phyloP scores from a whole-genome alignment of 2,797 vertebrate species.

The Corythornis leucogaster region DNA sequence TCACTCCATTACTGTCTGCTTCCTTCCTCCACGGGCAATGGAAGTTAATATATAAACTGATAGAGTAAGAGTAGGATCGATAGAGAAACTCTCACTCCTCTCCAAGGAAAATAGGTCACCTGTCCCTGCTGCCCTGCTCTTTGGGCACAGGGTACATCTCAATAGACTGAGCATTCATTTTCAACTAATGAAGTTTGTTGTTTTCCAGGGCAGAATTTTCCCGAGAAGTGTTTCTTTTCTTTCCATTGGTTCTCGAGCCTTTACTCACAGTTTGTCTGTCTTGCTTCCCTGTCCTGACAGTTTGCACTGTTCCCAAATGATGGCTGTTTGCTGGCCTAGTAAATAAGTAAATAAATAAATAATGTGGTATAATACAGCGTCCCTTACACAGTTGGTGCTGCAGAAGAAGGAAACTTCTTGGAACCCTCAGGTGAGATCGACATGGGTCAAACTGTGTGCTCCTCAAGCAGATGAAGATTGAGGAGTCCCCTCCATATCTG shows the following conservation, averaged over 20 bases:
- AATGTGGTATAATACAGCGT: not conserved
- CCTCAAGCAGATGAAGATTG: not conserved
- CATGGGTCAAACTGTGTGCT: fast-evolving
- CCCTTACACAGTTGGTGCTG: not conserved
- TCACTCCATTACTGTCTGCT: conserved; percentile 32
- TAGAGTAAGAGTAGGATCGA: conserved; percentile 25
- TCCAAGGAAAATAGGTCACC: conserved; percentile 46
- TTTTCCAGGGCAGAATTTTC: conserved; percentile 9
- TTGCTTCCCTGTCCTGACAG: conserved; percentile 41
- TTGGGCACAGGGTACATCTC: not conserved
- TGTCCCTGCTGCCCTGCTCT: not conserved
- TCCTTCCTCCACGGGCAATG: not conserved
- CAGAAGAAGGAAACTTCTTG: not conserved
- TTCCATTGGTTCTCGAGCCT: not conserved
- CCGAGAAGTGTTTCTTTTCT: not conserved
- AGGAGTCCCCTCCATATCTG: fast-evolving
- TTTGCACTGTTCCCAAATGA: conserved; percentile 60
- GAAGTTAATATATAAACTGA: conserved; percentile 26
- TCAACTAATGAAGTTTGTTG: not conserved
- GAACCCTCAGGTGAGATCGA: not conserved
- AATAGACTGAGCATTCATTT: not conserved
- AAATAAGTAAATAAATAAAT: not conserved
- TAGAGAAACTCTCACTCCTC: conserved; percentile 11
- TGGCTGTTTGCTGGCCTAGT: not conserved
- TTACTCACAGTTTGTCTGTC: not conserved